phyloP scores from a whole-genome alignment of 2,797 vertebrate genomes.

The Melanotaenia pygmaea region DNA sequence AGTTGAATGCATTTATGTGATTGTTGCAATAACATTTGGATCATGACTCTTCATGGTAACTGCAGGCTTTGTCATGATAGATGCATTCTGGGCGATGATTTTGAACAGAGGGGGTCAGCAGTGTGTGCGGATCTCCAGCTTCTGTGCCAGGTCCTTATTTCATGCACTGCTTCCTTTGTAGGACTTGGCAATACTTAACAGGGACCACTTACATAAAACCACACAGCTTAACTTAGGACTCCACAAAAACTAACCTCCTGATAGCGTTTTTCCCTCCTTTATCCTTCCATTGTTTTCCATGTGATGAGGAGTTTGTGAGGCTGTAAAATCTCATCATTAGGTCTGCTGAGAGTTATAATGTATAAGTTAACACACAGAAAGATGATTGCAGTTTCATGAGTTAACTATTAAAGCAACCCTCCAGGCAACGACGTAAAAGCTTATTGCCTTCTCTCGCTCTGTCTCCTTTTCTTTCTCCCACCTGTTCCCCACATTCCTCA shows the following conservation, averaged over 20 bases:
- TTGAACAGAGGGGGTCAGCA: slow-evolving; percentile 45
- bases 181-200: slow-evolving; percentile 46
- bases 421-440: slow-evolving; percentile 14
- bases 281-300: background rate
- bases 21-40: too few relatives aligned
- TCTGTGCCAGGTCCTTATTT: slow-evolving; percentile 59
- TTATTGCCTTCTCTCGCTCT: slow-evolving; percentile 19
- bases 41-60: too few relatives aligned
- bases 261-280: too few relatives aligned
- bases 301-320: slow-evolving; percentile 13
- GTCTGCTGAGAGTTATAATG: slow-evolving; percentile 1
- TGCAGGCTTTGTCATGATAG: too few relatives aligned
- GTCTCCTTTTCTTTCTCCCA: slow-evolving; percentile 41
- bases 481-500: slow-evolving; percentile 70
- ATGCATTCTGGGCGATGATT: background rate
- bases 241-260: background rate
- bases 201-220: slow-evolving; percentile 48
- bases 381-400: slow-evolving; percentile 30
- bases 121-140: slow-evolving; percentile 26
- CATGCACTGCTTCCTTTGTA: slow-evolving; percentile 63
- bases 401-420: slow-evolving; percentile 62
- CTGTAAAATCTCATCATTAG: background rate
- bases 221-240: slow-evolving; percentile 15
- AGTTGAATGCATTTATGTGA: too few relatives aligned
- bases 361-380: background rate